Conservation (phyloP, 92 coral and sea anemone species). For the Hydrozoanthus gracilis region DNA sequence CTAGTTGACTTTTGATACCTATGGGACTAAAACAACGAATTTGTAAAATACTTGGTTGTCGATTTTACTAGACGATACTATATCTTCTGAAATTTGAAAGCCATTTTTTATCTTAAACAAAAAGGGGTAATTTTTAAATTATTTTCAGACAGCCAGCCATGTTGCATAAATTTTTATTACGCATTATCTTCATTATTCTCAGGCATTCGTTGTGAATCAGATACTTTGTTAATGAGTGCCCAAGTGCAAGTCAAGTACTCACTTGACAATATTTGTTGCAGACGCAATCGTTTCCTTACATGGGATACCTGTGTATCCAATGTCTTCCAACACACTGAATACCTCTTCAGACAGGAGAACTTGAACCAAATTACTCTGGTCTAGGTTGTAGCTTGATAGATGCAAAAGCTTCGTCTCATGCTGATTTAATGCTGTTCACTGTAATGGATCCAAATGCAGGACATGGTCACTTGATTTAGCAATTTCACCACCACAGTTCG, state of each 20-base stretch:
- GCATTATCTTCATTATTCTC: background rate
- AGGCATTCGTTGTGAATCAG: background rate
- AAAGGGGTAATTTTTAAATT: background rate
- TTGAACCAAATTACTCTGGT: background rate
- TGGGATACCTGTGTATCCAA: constrained; percentile 12
- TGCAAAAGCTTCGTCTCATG: no score
- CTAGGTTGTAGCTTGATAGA: constrained; percentile 18
- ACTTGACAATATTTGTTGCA: constrained; percentile 18
- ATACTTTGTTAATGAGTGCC: background rate
- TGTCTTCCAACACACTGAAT: constrained; percentile 12
- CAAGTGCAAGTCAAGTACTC: constrained; percentile 7
- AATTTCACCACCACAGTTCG: no score
- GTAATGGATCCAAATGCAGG: no score
- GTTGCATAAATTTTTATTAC: no score
- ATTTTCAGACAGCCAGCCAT: background rate
- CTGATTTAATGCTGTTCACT: no score
- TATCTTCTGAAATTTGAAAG: background rate
- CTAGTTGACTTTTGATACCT: constrained; percentile 10
- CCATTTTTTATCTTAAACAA: background rate
- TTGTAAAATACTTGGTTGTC: constrained; percentile 1
- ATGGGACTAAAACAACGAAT: background rate
- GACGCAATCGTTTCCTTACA: background rate
- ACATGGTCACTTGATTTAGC: no score
- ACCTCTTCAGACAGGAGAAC: constrained; percentile 15
- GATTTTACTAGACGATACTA: background rate